These are phyloP conservation scores for Strigamia maritima DNA, from an alignment of 2,888 invertebrate genomes.

Conservation along the genomic window DNA sequence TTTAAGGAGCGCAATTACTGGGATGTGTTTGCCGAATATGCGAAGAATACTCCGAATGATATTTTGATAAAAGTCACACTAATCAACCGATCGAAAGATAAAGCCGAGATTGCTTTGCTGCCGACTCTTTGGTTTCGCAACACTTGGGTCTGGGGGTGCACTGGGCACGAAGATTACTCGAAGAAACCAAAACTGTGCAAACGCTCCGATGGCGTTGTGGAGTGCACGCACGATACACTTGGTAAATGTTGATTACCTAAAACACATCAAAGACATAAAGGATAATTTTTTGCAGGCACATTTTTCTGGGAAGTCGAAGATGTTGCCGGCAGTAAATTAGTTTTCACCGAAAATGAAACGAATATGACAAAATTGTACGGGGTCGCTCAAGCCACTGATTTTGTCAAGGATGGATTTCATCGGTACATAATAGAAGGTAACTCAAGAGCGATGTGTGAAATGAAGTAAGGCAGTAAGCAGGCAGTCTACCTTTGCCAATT, in stretches of 20 bases:
- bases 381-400: slow-evolving; percentile 40
- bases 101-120: slow-evolving; percentile 50
- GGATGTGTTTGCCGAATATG: slow-evolving; percentile 51
- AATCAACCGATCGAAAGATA: slow-evolving; percentile 48
- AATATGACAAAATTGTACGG: slow-evolving; percentile 47
- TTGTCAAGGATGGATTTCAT: slow-evolving; percentile 49
- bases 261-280: background rate
- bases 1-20: slow-evolving; percentile 48
- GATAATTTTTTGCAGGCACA: background rate
- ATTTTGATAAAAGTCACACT: slow-evolving; percentile 50
- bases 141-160: slow-evolving; percentile 47
- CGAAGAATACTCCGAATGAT: slow-evolving; percentile 49
- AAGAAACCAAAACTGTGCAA: slow-evolving; percentile 47
- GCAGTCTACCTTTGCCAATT: too few species aligned
- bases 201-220: slow-evolving; percentile 43
- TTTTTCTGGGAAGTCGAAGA: slow-evolving; percentile 41
- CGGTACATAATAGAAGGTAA: slow-evolving; percentile 47
- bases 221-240: slow-evolving; percentile 47
- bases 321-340: slow-evolving; percentile 41
- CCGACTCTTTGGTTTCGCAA: slow-evolving; percentile 52
- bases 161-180: slow-evolving; percentile 48
- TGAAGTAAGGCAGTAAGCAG: too few species aligned
- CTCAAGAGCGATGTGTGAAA: too few species aligned
- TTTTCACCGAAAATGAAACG: slow-evolving; percentile 53
- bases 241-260: too few species aligned